Percentiles rank a stretch among this genome's conserved stretches.
Evolutionary conservation across 2,888 invertebrate species (phyloP).

Genomic region (Drosophila austrosaltans): DNA sequence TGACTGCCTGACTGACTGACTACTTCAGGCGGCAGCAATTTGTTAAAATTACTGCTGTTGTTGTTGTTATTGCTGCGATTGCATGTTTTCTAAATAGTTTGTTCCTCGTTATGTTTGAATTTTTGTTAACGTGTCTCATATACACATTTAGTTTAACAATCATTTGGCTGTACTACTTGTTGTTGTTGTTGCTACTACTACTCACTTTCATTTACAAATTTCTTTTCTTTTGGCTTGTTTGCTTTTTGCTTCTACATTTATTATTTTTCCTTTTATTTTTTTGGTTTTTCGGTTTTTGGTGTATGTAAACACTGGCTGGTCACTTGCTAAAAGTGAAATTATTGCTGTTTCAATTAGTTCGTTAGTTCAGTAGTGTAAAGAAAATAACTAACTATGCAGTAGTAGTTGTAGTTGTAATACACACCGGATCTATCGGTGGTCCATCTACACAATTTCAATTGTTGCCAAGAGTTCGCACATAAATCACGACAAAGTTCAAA

Average conservation of each 20-base stretch:
- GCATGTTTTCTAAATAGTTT: slow-evolving; percentile 42
- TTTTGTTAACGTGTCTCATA: slow-evolving; percentile 70
- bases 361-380: background rate
- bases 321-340: slow-evolving; percentile 77
- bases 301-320: slow-evolving; percentile 42
- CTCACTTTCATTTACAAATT: slow-evolving; percentile 74
- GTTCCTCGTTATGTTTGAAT: slow-evolving; percentile 54
- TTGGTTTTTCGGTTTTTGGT: background rate
- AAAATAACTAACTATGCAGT: too few species aligned
- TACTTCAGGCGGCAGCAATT: slow-evolving; percentile 23
- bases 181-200: slow-evolving; percentile 39
- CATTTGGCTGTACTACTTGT: slow-evolving; percentile 66
- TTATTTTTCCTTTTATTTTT: slow-evolving; percentile 37
- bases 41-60: slow-evolving; percentile 36
- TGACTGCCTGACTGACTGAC: background rate
- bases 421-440: slow-evolving; percentile 22
- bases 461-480: slow-evolving; percentile 38
- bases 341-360: slow-evolving; percentile 58
- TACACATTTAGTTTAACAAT: slow-evolving; percentile 66
- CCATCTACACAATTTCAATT: background rate
- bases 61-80: background rate
- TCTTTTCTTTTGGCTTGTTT: slow-evolving; percentile 64
- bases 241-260: slow-evolving; percentile 31
- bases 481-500: slow-evolving; percentile 52
- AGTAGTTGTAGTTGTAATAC: background rate